Conservation (phyloP, 2,888 invertebrate genomes). For the Sinotaia quadrata region DNA sequence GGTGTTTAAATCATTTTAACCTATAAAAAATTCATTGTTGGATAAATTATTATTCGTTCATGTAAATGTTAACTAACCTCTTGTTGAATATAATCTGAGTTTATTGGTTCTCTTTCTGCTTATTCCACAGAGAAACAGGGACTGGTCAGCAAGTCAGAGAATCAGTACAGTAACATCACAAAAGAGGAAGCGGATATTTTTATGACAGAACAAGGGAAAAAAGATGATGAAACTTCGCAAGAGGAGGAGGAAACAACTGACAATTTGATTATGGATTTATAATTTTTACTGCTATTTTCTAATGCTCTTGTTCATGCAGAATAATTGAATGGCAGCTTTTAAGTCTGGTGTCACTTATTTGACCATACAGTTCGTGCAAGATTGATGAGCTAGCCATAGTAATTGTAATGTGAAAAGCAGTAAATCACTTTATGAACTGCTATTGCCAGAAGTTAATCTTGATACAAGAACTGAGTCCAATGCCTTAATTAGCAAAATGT, state of each 20-base stretch:
- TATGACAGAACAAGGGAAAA: constrained; percentile 46
- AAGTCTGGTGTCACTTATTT: too few species aligned
- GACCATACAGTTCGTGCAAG: not conserved
- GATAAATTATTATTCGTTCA: not conserved
- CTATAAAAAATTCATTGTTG: not conserved
- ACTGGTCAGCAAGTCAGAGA: constrained; percentile 65
- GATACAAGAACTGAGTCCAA: too few species aligned
- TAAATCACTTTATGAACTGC: too few species aligned
- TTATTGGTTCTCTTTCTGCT: not conserved
- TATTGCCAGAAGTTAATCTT: too few species aligned
- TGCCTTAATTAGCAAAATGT: too few species aligned
- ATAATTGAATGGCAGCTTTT: too few species aligned
- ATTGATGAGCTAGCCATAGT: too few species aligned
- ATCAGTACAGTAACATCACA: constrained; percentile 59
- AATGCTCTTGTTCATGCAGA: too few species aligned
- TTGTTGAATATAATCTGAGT: not conserved
- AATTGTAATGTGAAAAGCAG: too few species aligned
- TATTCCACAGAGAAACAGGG: constrained; percentile 58
- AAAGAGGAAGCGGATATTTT: constrained; percentile 61
- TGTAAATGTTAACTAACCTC: too few species aligned
- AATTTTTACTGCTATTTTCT: not conserved
- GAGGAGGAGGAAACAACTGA: constrained; percentile 56
- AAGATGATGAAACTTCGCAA: constrained; percentile 38
- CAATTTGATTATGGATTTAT: constrained; percentile 51
- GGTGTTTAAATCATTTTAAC: not conserved